Evolutionary conservation across 1,140 invertebrate species (phyloP), one percentile per base, ranked within the genome.

Genomic region (Anoplophora glabripennis): DNA sequence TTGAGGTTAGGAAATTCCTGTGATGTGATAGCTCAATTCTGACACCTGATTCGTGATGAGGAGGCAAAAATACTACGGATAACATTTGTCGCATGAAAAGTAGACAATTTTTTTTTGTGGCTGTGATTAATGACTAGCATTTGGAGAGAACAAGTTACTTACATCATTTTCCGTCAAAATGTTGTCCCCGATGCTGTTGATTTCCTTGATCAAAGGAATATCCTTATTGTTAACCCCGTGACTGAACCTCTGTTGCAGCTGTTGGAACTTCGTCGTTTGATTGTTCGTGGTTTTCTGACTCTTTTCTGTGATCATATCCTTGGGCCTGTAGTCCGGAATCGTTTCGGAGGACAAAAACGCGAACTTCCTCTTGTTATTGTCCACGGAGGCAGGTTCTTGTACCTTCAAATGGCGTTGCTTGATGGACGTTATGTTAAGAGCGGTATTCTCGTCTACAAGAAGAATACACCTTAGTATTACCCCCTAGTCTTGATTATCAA

Each of bases 301-400:
- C 53, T 83, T 59, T 44, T 73, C 48, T 84, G 10, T 78, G 81
- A 53, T 83, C 53, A 63, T 72, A 55, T 73, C 71, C 58, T 70
- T 79, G 4, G 89, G 85, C 63, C 91, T 80, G 76, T 93, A 93
- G 78, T 93, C 90, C 35, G 90, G 88, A 51, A 89, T 84, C 10
- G 90, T 92, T 79, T 90, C 88, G 3, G 86, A 84, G 15, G 88
- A 86, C 1, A 93, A 79, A 75, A 93, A 93, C 1, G 88, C 88
- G 75, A 92, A 91, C 77, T 93, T 93, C 77, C 86, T 87, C 64
- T 88, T 85, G 67, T 88, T 91, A 76, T 92, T 92, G 8, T 86
- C 79, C 5, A 68, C 33, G 0, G 65, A 58, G 21, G 63, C 54
- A 8, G 64, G 68, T 53, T 53, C 61, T 65, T 75, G 76, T 62